Conservation (phyloP, 2,113 vertebrate species). For the Chaenocephalus aceratus region DNA sequence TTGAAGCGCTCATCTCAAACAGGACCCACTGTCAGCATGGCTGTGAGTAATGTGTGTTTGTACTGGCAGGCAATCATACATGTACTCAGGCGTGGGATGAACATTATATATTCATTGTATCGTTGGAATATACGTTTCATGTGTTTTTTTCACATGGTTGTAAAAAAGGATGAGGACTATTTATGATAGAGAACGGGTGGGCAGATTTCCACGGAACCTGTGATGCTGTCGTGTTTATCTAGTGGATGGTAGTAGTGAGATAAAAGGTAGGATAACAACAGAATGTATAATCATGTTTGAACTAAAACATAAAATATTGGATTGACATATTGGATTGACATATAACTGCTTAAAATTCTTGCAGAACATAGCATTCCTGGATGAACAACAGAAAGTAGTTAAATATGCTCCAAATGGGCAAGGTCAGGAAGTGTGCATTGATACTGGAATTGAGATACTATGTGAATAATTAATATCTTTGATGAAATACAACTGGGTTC, state of each 20-base stretch:
- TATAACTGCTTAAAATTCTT: slow-evolving; percentile 32
- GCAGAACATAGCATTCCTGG: slow-evolving; percentile 52
- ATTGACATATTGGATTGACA: not conserved
- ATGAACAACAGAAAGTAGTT: slow-evolving; percentile 53
- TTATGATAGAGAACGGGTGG: slow-evolving; percentile 24
- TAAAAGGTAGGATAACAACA: slow-evolving; percentile 5
- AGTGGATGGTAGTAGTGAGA: not conserved
- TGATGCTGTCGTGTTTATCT: slow-evolving; percentile 10
- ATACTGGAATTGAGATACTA: slow-evolving; percentile 32
- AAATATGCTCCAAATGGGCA: slow-evolving; percentile 55
- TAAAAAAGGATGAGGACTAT: slow-evolving; percentile 1
- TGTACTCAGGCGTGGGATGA: slow-evolving; percentile 29
- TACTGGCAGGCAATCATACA: slow-evolving; percentile 39
- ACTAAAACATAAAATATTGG: not conserved
- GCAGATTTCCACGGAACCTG: slow-evolving; percentile 9
- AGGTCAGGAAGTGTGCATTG: slow-evolving; percentile 49
- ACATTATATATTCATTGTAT: slow-evolving; percentile 29
- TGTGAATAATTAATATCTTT: slow-evolving; percentile 67
- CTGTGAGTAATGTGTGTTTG: slow-evolving; percentile 51
- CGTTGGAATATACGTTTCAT: slow-evolving; percentile 8
- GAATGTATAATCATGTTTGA: not conserved
- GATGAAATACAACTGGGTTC: slow-evolving; percentile 38
- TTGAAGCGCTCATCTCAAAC: slow-evolving; percentile 42
- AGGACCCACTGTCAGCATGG: slow-evolving; percentile 30
- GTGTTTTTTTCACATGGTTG: slow-evolving; percentile 25